Evolutionary conservation across 2,888 invertebrate genomes (phyloP), one percentile per base, ranked within the genome.

Genomic region (Sceliomorpha sp.): DNA sequence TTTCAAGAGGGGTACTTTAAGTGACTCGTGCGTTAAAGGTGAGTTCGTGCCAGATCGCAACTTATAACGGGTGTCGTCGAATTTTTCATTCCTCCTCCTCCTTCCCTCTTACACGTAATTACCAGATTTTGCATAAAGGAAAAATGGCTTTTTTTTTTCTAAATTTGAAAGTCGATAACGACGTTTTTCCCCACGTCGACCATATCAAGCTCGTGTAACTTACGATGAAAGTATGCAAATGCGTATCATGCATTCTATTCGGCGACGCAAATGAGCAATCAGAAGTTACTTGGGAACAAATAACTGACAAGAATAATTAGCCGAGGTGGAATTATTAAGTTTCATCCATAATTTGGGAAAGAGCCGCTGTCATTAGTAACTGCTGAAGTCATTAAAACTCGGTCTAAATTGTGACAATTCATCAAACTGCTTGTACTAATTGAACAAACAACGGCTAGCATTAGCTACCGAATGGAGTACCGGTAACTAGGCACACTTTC

Each of bases 371-470:
- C 67, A 68, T 68, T 60, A 68, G 42, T 68, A 60, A 68, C 48
- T 56, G 45, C 60, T 56, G 27, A 68, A 68, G 67, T 60, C 55
- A 68, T 60, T 68, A 68, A 70, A 69, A 60, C 50, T 62, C 62
- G 42, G 55, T 55, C 60, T 48, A 56, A 56, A 60, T 66, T 66
- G 70, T 66, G 62, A 55, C 51, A 64, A 64, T 66, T 42, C 66
- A 70, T 66, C 70, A 60, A 70, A 70, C 66, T 59, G 59, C 70
- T 70, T 59, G 58, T 40, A 47, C 60, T 70, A 70, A 70, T 70
- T 70, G 58, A 60, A 58, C 62, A 62, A 70, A 70, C 62, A 66
- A 66, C 66, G 51, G 58, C 66, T 55, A 50, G 40, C 47, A 55
- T 59, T 45, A 44, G 64, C 51, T 55, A 36, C 50, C 29, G 62